Evolutionary conservation across 2,888 invertebrate species (phyloP), one percentile per base, ranked within the genome.

Genomic region (Nymphalis polychloros): DNA sequence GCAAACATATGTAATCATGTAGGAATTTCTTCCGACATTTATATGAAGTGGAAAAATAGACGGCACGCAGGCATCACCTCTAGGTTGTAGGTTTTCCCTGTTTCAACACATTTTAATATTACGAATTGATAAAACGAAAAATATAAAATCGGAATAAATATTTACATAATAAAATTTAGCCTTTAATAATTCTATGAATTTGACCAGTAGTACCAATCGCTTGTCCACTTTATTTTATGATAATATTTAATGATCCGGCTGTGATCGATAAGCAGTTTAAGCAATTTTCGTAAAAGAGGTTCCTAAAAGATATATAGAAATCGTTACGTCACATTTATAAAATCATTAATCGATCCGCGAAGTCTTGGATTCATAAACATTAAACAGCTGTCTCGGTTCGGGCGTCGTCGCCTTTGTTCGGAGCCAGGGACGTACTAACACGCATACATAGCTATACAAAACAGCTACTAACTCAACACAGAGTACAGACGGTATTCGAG

Each of bases 301-400:
- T n/a, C 16, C 4, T 17, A 10, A 35, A 35, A 57, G 8, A 35
- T 2, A 60, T 52, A 27, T 61, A 10, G 62, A 62, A 52, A 69
- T 77, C 59, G 72, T 88, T 85, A 84, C 81, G 80, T 84, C 84
- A 87, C 74, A 74, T 27, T 53, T 74, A 73, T 78, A 76, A 60
- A 49, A 73, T 78, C 77, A 78, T 55, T 31, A 80, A 88, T 90
- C 90, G 89, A 89, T 89, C 85, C 79, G 79, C 80, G 79, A 79
- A 76, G 81, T 81, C 81, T 84, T 78, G 80, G 77, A 79, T 84
- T 85, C 86, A 87, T 85, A 90, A 90, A 90, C 88, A 90, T 84
- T 83, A 85, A 91, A 92, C 91, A 92, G 91, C 91, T 92, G 91
- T 88, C 80, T 72, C 69, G 76, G 74, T 78, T 88, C 86, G 86